phyloP scores from a whole-genome alignment of 2,113 vertebrate species.

The Erythrolamprus reginae region DNA sequence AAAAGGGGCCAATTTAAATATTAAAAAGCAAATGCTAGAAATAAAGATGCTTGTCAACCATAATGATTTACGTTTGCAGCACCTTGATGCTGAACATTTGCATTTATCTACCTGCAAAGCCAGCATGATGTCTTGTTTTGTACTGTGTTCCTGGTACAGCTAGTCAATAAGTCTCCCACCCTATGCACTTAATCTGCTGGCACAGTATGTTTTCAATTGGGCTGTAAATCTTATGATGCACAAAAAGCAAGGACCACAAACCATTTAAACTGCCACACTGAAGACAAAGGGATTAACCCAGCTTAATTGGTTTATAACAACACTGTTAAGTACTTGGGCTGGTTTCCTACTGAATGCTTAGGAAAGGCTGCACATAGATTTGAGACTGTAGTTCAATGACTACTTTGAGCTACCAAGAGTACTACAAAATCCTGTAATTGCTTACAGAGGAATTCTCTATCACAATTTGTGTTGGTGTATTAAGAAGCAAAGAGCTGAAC shows the following conservation, averaged over 20 bases:
- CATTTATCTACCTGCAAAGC: neutral
- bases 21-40: slow-evolving; percentile 29
- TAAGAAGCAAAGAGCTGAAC: neutral
- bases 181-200: slow-evolving; percentile 27
- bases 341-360: neutral
- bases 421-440: neutral
- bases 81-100: neutral
- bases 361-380: neutral
- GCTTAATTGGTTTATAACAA: slow-evolving; percentile 24
- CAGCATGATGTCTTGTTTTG: slow-evolving; percentile 18
- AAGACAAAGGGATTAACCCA: slow-evolving; percentile 25
- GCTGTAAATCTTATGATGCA: slow-evolving; percentile 7
- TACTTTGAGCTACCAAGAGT: neutral
- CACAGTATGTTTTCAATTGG: slow-evolving; percentile 20
- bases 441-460: neutral
- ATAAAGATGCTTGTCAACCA: slow-evolving; percentile 42
- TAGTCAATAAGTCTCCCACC: slow-evolving; percentile 9
- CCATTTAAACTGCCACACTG: neutral
- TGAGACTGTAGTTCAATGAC: neutral
- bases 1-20: slow-evolving; percentile 27
- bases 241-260: slow-evolving; percentile 13
- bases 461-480: neutral
- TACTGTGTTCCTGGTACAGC: slow-evolving; percentile 1
- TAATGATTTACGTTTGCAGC: neutral
- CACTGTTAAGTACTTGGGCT: slow-evolving; percentile 10